Conservation (phyloP, 2,888 invertebrate species). For the Charanyca ferruginea region DNA sequence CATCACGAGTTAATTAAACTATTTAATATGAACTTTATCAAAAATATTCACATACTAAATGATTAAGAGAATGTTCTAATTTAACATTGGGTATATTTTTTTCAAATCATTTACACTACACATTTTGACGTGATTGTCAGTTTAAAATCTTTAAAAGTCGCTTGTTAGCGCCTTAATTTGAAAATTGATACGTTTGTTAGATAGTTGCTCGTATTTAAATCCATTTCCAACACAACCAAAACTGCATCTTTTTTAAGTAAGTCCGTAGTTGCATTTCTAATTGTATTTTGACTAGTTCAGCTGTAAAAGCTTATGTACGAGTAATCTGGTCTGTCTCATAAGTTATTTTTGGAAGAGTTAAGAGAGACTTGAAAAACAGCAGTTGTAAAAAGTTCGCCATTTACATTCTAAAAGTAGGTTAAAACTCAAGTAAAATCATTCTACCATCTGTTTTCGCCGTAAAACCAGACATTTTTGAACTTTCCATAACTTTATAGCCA, state of each 20-base stretch:
- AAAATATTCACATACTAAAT: too few relatives aligned
- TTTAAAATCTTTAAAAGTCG: too few relatives aligned
- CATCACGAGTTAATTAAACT: too few relatives aligned
- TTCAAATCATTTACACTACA: too few relatives aligned
- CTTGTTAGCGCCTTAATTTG: neutral
- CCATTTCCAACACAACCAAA: too few relatives aligned
- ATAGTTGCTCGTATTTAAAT: neutral
- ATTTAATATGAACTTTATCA: too few relatives aligned
- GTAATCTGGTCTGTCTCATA: neutral
- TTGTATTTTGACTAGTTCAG: too few relatives aligned
- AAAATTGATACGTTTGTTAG: neutral
- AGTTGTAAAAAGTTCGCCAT: constrained; percentile 11
- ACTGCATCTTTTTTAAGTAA: too few relatives aligned
- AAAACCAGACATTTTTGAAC: constrained; percentile 29
- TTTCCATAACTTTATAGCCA: constrained; percentile 21
- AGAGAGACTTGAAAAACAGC: neutral
- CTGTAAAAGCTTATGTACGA: neutral
- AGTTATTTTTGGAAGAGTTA: neutral
- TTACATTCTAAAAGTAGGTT: constrained; percentile 12
- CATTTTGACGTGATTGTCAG: too few relatives aligned
- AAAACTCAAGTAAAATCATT: constrained; percentile 21
- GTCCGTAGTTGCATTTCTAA: too few relatives aligned
- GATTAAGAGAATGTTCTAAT: too few relatives aligned
- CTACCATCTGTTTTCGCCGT: constrained; percentile 33
- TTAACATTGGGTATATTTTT: too few relatives aligned